These are phyloP conservation scores for Dryobota labecula DNA, from an alignment of 2,888 invertebrate genomes.

Conservation along the genomic window DNA sequence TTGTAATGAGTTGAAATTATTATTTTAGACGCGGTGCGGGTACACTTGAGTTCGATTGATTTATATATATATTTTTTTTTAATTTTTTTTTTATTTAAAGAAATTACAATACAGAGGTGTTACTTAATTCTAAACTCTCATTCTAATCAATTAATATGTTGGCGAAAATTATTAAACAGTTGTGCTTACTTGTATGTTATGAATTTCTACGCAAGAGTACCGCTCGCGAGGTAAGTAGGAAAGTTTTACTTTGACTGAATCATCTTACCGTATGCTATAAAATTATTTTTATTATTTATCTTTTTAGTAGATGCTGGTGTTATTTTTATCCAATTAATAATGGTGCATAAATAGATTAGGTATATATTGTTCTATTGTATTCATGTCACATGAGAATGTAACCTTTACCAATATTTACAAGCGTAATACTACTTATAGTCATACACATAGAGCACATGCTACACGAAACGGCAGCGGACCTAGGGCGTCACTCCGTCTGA, in stretches of 20 bases:
- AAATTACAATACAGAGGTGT: too few relatives aligned
- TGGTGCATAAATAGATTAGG: conserved; percentile 83
- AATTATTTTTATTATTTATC: conserved; percentile 41
- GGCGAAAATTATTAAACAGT: not conserved
- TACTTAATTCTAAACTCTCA: too few relatives aligned
- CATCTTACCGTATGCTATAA: conserved; percentile 51
- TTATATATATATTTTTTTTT: too few relatives aligned
- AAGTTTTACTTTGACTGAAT: conserved; percentile 65
- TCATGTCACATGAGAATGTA: conserved; percentile 59
- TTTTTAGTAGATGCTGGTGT: conserved; percentile 65
- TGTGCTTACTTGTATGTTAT: conserved; percentile 20
- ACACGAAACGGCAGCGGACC: conserved; percentile 4
- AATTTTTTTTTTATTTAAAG: too few relatives aligned
- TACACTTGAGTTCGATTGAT: conserved; percentile 41
- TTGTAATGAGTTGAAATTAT: conserved; percentile 58
- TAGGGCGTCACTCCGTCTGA: not conserved
- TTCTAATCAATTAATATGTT: conserved; percentile 19
- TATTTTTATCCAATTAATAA: conserved; percentile 72
- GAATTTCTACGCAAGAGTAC: conserved; percentile 34
- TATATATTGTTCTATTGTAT: conserved; percentile 66
- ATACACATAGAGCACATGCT: conserved; percentile 16
- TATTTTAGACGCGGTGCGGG: conserved; percentile 48
- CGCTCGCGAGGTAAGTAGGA: conserved; percentile 44
- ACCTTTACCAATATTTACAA: conserved; percentile 47
- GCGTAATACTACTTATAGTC: conserved; percentile 28